A percentile compares a stretch with the other conserved stretches of the same genome.
Evolutionary conservation across 2,797 vertebrate genomes (phyloP).

Genomic region (Chelonia mydas): DNA sequence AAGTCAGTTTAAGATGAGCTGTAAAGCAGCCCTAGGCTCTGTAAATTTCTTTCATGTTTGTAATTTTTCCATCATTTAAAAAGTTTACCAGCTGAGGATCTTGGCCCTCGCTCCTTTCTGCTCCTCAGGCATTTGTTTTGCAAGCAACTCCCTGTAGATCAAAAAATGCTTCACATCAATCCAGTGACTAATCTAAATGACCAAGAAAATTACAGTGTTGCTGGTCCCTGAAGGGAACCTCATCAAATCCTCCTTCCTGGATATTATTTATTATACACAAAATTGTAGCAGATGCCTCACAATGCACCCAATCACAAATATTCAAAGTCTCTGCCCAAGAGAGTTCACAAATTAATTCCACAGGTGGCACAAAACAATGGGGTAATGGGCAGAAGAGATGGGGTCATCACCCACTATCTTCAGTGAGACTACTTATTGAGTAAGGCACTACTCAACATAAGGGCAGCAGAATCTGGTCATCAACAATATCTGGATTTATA

Average conservation of each 20-base stretch:
- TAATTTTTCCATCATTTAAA: conserved; percentile 39
- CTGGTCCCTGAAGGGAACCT: background rate
- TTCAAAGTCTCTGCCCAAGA: background rate
- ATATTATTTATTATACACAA: background rate
- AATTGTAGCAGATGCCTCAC: background rate
- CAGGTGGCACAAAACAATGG: background rate
- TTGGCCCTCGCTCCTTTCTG: background rate
- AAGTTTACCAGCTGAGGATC: background rate
- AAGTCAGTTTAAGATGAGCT: conserved; percentile 56
- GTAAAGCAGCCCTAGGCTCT: conserved; percentile 25
- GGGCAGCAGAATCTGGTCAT: background rate
- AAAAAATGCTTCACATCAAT: background rate
- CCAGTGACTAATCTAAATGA: background rate
- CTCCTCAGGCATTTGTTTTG: background rate
- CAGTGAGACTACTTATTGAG: background rate
- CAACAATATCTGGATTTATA: background rate
- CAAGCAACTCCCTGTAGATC: background rate
- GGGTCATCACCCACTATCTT: background rate
- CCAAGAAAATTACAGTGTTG: background rate
- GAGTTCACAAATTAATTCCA: background rate
- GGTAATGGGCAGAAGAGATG: background rate
- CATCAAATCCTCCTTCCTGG: background rate
- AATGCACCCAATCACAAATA: background rate
- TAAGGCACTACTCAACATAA: background rate
- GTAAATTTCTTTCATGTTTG: conserved; percentile 37